Conservation (phyloP, 2,113 vertebrate species). For the Zootoca vivipara region DNA sequence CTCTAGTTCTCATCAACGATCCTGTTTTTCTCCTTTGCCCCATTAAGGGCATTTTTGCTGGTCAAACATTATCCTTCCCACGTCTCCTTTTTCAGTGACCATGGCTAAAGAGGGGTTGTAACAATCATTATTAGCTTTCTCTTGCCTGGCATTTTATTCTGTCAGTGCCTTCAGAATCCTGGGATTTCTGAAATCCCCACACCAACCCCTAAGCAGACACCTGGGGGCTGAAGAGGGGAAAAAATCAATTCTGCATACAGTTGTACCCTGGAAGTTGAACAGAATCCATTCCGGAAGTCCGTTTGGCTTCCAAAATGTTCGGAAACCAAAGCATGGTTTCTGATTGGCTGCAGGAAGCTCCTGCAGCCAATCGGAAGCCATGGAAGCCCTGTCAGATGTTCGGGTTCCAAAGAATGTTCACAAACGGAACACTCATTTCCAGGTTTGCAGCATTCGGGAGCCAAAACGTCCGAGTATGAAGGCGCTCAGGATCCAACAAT, state of each 20-base stretch:
- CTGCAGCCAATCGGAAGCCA: too few relatives aligned
- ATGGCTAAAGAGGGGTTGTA: slow-evolving; percentile 57
- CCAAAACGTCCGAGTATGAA: too few relatives aligned
- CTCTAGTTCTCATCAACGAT: slow-evolving; percentile 27
- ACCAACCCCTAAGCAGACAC: neutral
- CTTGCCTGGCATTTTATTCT: slow-evolving; percentile 18
- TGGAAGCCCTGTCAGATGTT: too few relatives aligned
- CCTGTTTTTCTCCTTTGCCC: slow-evolving; percentile 31
- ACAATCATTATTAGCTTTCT: slow-evolving; percentile 12
- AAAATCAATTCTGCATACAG: neutral
- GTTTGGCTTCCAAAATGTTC: too few relatives aligned
- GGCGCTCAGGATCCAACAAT: too few relatives aligned
- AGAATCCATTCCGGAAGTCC: too few relatives aligned
- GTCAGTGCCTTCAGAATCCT: neutral
- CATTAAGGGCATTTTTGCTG: slow-evolving; percentile 31
- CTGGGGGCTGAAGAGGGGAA: neutral
- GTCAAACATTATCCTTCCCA: slow-evolving; percentile 41
- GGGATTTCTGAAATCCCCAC: neutral
- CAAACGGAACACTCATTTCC: too few relatives aligned
- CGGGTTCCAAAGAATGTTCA: too few relatives aligned
- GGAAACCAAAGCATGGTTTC: too few relatives aligned
- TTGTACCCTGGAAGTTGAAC: too few relatives aligned
- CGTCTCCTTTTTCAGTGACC: slow-evolving; percentile 40
- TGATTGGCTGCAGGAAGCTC: too few relatives aligned
- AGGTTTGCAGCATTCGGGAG: too few relatives aligned